Evolutionary conservation across 92 coral and sea anemone species (phyloP), one percentile per base, ranked within the genome.

Genomic region (Metridium senile): DNA sequence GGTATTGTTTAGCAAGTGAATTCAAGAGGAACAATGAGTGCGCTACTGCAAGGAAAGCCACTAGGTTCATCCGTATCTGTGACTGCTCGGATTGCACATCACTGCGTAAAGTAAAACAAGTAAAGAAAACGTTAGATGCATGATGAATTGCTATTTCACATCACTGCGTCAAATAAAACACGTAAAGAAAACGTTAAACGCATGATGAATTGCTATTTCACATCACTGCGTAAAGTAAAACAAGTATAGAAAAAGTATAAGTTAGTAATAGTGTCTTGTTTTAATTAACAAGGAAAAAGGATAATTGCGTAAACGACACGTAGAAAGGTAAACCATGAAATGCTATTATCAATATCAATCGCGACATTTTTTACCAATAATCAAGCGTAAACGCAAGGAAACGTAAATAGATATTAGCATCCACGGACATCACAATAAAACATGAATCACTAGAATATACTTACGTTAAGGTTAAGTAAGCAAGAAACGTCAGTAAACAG

Each of bases 11-110:
- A 22, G 84, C 91, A 32, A 72, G 58, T 71, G 80, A 77, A 26
- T 85, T 83, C 1, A 74, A 31, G 0, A 87, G 85, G 26, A 87
- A 87, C 3, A 82, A 21, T 26, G 83, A 56, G 63, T 87, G 87
- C 1, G 87, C 91, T 25, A 77, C 46, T 1, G 87, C 91, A 39
- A 87, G 72, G 30, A 82, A 52, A 4, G 74, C 35, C 53, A 82
- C 87, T 35, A 87, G 85, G 47, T 87, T 87, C 72, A 87, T 70
- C 11, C 87, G 84, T 76, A 87, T 83, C 35, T 82, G 72, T 32
- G 72, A 26, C 52, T 65, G 72, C 62, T 66, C 74, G 16, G 66
- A 53, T 23, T 35, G 26, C 1, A 34, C 13, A 21, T 65, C 82
- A 39, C 66, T 53, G 49, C 32, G 23, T 62, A 22, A 19, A 28